These are phyloP conservation scores for Drosophila obscura DNA, from an alignment of 1,140 invertebrate species.

Conservation along the genomic window DNA sequence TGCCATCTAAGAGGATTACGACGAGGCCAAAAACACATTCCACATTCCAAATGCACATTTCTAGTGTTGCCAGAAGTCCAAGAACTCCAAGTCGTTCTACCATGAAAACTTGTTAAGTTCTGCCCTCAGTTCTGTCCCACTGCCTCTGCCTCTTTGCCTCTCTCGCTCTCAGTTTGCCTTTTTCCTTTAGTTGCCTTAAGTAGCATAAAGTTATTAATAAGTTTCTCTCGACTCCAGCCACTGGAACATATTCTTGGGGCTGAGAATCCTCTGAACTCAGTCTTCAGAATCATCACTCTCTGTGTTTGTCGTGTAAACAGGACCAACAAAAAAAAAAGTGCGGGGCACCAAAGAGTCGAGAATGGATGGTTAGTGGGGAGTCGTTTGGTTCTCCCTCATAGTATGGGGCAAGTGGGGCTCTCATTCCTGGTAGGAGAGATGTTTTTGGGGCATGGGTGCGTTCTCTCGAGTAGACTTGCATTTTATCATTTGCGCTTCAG, in stretches of 20 bases:
- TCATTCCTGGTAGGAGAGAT: too few relatives aligned
- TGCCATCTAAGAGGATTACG: constrained; percentile 67
- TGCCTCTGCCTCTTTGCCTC: neutral
- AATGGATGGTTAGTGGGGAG: too few relatives aligned
- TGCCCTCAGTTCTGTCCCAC: neutral
- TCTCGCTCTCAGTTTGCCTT: constrained; percentile 22
- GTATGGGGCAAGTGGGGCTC: too few relatives aligned
- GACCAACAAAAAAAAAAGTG: neutral
- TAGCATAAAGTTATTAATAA: constrained; percentile 79
- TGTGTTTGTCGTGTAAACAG: constrained; percentile 57
- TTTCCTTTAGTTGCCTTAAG: constrained; percentile 64
- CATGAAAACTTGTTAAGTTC: constrained; percentile 61
- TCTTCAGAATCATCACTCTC: neutral
- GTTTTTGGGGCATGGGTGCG: neutral
- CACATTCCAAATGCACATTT: constrained; percentile 53
- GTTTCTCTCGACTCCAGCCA: constrained; percentile 55
- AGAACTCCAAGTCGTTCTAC: constrained; percentile 22
- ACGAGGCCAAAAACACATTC: constrained; percentile 52
- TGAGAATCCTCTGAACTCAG: neutral
- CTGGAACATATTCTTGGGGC: constrained; percentile 31
- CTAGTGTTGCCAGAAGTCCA: constrained; percentile 14
- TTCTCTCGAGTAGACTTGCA: constrained; percentile 49
- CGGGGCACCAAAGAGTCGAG: neutral
- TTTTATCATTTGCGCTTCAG: constrained; percentile 73
- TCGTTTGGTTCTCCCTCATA: too few relatives aligned